Base-by-base conservation (phyloP, 2,113 vertebrate species). In the Caretta caretta region DNA sequence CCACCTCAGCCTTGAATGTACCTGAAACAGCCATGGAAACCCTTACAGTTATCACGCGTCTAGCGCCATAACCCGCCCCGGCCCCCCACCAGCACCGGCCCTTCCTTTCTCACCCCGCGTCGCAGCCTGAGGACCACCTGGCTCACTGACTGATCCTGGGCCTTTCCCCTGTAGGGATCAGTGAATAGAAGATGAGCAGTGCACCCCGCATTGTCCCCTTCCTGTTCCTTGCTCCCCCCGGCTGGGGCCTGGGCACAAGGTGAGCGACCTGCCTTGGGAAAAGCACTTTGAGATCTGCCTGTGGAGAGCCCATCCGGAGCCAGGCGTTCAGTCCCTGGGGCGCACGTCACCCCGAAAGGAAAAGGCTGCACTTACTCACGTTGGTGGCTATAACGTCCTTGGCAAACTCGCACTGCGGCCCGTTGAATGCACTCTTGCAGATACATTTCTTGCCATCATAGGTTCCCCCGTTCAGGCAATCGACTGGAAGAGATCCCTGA, bases 381-480 rank as follows among this genome's bases (percentile, higher is more conserved):
- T 20, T 20, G 17, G 65, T 72, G 35, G n/a, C 2, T n/a, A 72
- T 72, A 4, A 20, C 27, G 6, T 92, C 93, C 25, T 48, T 50
- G 1, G 83, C 82, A 56, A 49, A 31, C 80, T 97, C 76, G 0
- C 97, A 97, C 27, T 0, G 1, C n/a, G 79, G 5, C 8, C 97
- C 95, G 29, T 49, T 54, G 80, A 91, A 94, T 11, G 88, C 75
- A 20, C 14, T 75, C 20, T 24, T 84, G 42, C 96, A 97, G 4
- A 13, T 4, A 12, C 95, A 95, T 51, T 53, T 93, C 16, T 59
- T 1, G 19, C 69, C 87, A 5, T 91, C 59, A 79, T 80, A 89
- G 2, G 7, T 50, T 8, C 91, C 96, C 42, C 72, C 94, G 4
- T 96, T 92, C 35, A 42, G n/a, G 46, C 96, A 97, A 4, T 1